A percentile compares a stretch with the other conserved stretches of the same genome.
phyloP scores from a whole-genome alignment of 2,113 vertebrate species.

The Hypocryptadius cinnamomeus region DNA sequence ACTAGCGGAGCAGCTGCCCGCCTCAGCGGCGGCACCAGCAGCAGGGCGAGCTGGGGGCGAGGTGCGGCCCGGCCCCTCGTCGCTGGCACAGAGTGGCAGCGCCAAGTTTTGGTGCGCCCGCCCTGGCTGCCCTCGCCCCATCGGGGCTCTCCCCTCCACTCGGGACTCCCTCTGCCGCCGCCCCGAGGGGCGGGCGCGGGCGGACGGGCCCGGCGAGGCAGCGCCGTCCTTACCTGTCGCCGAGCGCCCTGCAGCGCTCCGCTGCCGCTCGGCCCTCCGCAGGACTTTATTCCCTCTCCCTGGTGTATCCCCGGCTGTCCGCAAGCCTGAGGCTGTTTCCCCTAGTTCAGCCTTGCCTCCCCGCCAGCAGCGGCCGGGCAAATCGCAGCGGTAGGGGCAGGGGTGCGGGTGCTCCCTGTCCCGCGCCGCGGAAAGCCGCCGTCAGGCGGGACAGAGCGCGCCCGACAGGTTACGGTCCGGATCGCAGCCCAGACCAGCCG shows the following conservation, averaged over 20 bases:
- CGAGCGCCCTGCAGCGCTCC: neutral
- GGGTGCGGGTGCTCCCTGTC: neutral
- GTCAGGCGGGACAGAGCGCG: neutral
- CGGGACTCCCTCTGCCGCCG: neutral
- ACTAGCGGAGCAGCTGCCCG: neutral
- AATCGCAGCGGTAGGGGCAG: neutral
- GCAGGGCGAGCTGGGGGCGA: neutral
- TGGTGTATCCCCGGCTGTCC: neutral
- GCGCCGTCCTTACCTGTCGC: constrained; percentile 15
- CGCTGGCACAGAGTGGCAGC: neutral
- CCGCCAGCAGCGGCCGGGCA: neutral
- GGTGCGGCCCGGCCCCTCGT: neutral
- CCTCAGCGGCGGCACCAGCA: neutral
- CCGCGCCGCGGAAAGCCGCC: neutral
- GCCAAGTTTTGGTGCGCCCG: neutral
- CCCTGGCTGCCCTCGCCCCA: neutral
- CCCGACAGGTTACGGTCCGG: neutral
- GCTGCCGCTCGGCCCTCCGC: neutral
- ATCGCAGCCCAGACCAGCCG: neutral
- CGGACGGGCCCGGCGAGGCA: neutral
- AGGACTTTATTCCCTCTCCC: neutral
- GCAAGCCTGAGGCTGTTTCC: neutral
- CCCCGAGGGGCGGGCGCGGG: neutral
- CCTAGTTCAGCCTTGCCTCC: neutral
- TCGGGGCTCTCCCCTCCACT: neutral